These are phyloP conservation scores for Rhagium mordax DNA, from an alignment of 2,888 invertebrate genomes.

Conservation along the genomic window DNA sequence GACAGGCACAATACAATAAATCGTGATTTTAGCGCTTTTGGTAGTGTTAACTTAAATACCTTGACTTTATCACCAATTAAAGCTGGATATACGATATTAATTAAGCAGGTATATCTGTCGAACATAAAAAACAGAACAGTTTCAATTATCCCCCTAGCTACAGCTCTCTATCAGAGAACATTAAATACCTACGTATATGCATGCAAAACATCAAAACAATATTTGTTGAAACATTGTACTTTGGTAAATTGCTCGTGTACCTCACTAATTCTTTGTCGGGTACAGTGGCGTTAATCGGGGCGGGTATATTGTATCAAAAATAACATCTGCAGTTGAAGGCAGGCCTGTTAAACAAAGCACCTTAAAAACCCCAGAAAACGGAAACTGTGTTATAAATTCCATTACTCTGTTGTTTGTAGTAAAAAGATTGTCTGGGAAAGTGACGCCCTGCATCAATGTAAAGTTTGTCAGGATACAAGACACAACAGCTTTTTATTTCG, in stretches of 20 bases:
- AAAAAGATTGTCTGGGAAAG: no score
- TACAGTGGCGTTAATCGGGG: not conserved
- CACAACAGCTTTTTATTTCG: no score
- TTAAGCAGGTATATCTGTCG: not conserved
- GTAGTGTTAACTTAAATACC: not conserved
- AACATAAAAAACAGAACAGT: constrained; percentile 10
- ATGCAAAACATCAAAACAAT: constrained; percentile 12
- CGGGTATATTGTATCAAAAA: not conserved
- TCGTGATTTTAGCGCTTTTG: not conserved
- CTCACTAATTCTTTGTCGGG: not conserved
- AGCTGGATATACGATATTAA: constrained; percentile 5
- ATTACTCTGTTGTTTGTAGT: no score
- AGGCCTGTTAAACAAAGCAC: no score
- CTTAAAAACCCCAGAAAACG: no score
- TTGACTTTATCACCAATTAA: not conserved
- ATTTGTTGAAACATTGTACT: constrained; percentile 6
- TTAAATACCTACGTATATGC: no score
- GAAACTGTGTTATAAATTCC: no score
- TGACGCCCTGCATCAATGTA: no score
- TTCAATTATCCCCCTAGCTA: not conserved
- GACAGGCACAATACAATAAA: no score
- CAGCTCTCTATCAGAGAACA: not conserved
- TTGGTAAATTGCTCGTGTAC: not conserved
- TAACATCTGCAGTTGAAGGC: no score
- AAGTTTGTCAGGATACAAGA: no score